Base-by-base conservation (phyloP, 2,888 invertebrate species). In the Liposcelis brunnea region DNA sequence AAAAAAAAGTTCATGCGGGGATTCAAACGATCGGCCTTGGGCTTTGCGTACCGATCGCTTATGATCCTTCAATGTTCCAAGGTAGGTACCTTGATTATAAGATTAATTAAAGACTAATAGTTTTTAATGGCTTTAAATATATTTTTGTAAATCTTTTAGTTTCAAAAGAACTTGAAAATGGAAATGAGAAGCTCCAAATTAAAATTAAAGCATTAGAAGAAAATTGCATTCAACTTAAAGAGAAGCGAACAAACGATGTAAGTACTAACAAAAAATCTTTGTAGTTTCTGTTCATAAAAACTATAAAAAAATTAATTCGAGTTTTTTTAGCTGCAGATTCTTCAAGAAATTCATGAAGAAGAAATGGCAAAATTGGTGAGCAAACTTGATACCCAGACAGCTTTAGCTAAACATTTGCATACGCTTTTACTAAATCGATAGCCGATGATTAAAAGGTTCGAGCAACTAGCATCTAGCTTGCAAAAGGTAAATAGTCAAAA, bases 211-310 rank as follows among this genome's bases (percentile, higher is more conserved):
- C 75, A 46, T 72, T 83, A 19, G 81, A 83, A 55, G 77, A 76
- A 49, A 84, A 85, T 56, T 79, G 80, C 54, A 77, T 80, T 59
- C 64, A 72, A 49, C 61, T 85, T 53, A 82, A 84, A 59, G 77
- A 76, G 53, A 84, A 84, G 59, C 69, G 84, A 45, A 68, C 85
- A 54, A 78, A 81, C 60, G 85, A 85, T 65, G 78, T 85, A 61
- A 79, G 80, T 70, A 52, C 7, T 16, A 36, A 36, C 8, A 36
- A 36, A 10, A 36, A 32, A 32, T 32, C n/a, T 12, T 10, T 26
- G 10, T 10, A 32, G 10, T 32, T 32, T 10, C 10, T 32, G n/a
- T n/a, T 32, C n/a, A 32, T 32, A n/a, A 10, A 32, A 10, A 26
- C 43, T 12, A 6, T 44, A 15, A 16, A 10, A 32, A 10, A 14